Evolutionary conservation across 2,797 vertebrate species (phyloP).

Genomic region (Percopsis omiscomaycus): DNA sequence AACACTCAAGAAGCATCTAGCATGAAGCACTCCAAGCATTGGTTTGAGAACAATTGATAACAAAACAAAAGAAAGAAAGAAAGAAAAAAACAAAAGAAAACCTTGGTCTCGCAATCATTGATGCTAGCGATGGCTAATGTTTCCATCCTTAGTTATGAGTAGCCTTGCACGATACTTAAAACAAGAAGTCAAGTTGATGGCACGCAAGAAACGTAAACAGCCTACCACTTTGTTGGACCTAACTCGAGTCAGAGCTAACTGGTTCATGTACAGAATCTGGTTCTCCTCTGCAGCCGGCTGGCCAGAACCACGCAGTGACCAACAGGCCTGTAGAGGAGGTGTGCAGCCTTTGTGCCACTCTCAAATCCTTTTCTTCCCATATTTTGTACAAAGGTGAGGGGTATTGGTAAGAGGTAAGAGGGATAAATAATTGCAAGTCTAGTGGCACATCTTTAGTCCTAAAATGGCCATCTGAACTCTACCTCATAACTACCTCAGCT

Average conservation of each 20-base stretch:
- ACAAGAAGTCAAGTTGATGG: slow-evolving; percentile 47
- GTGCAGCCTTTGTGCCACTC: slow-evolving; percentile 26
- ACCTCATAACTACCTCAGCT: slow-evolving; percentile 46
- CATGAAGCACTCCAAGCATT: slow-evolving; percentile 24
- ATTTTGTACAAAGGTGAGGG: slow-evolving; percentile 47
- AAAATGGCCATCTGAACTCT: neutral
- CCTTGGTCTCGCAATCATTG: slow-evolving; percentile 57
- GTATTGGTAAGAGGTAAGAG: slow-evolving; percentile 46
- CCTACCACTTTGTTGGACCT: slow-evolving; percentile 30
- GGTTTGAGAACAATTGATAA: slow-evolving; percentile 19
- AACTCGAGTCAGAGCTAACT: slow-evolving; percentile 29
- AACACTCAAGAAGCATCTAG: slow-evolving; percentile 26
- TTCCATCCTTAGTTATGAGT: neutral
- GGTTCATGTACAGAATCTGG: slow-evolving; percentile 22
- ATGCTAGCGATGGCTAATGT: slow-evolving; percentile 15
- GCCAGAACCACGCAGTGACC: slow-evolving; percentile 46
- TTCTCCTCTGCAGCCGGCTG: slow-evolving; percentile 23
- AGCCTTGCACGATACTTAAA: slow-evolving; percentile 3
- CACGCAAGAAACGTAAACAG: slow-evolving; percentile 55
- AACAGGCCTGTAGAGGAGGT: slow-evolving; percentile 55
- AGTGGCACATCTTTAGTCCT: slow-evolving; percentile 17
- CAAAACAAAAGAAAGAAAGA: neutral
- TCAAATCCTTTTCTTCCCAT: slow-evolving; percentile 18
- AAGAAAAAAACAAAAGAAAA: slow-evolving; percentile 6
- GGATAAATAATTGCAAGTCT: slow-evolving; percentile 62